Conservation (phyloP, 2,797 vertebrate genomes). For the Thamnophis elegans region DNA sequence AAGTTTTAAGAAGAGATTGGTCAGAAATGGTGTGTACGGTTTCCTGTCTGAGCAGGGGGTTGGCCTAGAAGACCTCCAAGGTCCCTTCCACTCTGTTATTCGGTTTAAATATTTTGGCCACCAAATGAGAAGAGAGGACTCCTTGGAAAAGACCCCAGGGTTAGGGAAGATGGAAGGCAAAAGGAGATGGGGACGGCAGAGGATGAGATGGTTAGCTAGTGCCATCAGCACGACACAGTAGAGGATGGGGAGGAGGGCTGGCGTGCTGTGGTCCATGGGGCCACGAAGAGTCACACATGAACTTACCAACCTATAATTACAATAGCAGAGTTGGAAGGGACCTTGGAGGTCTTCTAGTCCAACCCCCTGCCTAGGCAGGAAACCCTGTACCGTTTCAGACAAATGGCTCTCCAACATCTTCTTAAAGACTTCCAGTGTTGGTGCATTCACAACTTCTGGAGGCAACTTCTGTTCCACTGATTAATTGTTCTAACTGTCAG, state of each 20-base stretch:
- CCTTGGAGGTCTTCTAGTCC: no score
- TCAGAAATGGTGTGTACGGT: background rate
- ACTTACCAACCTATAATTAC: background rate
- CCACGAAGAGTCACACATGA: background rate
- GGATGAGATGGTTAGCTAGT: no score
- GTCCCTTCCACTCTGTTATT: background rate
- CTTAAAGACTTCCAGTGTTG: no score
- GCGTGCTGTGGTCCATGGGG: background rate
- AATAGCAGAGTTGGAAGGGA: no score
- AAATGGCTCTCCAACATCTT: no score
- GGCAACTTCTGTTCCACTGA: no score
- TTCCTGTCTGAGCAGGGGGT: background rate
- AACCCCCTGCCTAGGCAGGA: no score
- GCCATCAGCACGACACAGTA: background rate
- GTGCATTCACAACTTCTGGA: no score
- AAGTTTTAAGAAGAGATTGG: background rate
- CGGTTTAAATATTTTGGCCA: background rate
- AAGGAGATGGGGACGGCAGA: background rate
- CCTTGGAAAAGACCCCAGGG: background rate
- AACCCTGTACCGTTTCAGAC: no score
- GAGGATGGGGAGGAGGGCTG: background rate
- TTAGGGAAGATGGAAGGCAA: background rate
- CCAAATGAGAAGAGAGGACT: background rate
- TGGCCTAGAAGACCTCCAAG: background rate
- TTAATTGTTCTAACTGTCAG: no score